Evolutionary conservation across 92 coral and sea anemone genomes (phyloP).

Genomic region (Zoanthus sansibaricus): DNA sequence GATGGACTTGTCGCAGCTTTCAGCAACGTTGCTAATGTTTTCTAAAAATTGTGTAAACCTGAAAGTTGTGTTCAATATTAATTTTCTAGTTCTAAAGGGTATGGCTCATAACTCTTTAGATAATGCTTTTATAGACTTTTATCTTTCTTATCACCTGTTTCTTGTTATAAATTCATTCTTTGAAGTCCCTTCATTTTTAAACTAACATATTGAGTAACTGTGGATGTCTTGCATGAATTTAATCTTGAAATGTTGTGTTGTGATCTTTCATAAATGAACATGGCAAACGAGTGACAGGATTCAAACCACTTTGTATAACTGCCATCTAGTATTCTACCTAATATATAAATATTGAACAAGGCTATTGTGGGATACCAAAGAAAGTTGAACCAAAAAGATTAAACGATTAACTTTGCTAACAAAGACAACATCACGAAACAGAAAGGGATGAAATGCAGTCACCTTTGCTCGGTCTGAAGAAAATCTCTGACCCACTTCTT

Average conservation of each 20-base stretch:
- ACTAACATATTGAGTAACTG: too few species aligned
- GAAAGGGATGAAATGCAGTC: not conserved
- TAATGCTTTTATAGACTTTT: not conserved
- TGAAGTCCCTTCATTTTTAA: too few species aligned
- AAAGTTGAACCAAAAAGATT: not conserved
- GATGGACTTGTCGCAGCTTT: slow-evolving; percentile 19
- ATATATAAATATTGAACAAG: too few species aligned
- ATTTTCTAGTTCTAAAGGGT: not conserved
- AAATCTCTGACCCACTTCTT: not conserved
- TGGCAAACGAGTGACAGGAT: too few species aligned
- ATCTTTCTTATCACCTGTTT: too few species aligned
- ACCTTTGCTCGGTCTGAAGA: not conserved
- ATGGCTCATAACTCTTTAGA: not conserved
- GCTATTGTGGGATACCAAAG: too few species aligned
- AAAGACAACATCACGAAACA: not conserved
- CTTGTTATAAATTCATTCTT: too few species aligned
- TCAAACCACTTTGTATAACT: too few species aligned
- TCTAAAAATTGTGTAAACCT: slow-evolving; percentile 17
- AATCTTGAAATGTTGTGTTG: too few species aligned
- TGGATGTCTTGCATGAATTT: too few species aligned
- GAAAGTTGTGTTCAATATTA: not conserved
- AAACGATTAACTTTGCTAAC: not conserved
- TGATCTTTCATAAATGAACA: too few species aligned
- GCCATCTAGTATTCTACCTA: too few species aligned
- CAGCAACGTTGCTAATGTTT: not conserved